Evolutionary conservation across 2,113 vertebrate species (phyloP), one percentile per base, ranked within the genome.

Genomic region (Laticauda colubrina): DNA sequence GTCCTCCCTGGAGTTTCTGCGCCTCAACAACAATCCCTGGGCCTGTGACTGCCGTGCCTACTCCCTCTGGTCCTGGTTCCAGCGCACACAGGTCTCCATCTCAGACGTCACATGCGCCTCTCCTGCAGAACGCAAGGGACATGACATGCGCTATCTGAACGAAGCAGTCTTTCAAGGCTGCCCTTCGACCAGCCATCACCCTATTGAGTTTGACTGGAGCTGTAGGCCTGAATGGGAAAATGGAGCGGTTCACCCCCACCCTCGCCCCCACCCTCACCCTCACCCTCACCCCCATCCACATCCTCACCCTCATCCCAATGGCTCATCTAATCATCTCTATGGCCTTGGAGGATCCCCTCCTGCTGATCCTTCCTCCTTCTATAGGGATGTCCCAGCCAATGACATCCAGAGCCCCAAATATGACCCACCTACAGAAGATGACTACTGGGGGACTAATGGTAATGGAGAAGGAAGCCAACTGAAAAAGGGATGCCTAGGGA

Each of bases 21-120:
- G 99, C 88, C 99, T 99, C 96, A 99, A 99, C 69, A 98, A 96
- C 88, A 99, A 99, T 96, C 99, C 99, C 88, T 99, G 99, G 99
- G 98, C 98, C 89, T 99, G 99, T 54, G 99, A 98, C 96, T 99
- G 99, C 61, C 98, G 99, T 51, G 98, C 99, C 0, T 98, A 97
- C 48, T 97, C 98, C 18, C 98, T 99, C 54, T 99, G 99, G 98
- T 98, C 98, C 95, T 99, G 98, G 98, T 99, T 99, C 97, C 97
- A 95, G 51, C 98, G 98, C 89, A 97, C 98, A 3, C 98, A 98
- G 0, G 98, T 99, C 94, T 99, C 99, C 96, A 98, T 98, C 97
- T 99, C 99, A 0, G 98, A 98, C 7, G 97, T 99, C 85, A 88
- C 98, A 54, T 99, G 99, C 93, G 96, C 97, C 69, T 98, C 98